Base-by-base conservation (phyloP, 2,888 invertebrate species). In the Drosophila infuscata region DNA sequence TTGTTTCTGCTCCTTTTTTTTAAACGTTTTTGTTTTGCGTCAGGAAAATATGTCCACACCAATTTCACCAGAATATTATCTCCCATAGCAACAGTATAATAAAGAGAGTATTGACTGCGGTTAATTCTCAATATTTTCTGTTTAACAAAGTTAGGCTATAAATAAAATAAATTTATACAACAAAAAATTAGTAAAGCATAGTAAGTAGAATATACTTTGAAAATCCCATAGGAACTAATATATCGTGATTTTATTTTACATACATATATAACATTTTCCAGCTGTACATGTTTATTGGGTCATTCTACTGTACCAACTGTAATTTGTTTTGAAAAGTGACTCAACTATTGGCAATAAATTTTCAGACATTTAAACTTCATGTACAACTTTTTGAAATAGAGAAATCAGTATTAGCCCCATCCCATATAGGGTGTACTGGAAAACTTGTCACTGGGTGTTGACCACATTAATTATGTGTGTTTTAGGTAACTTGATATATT, bases 71-170 rank as follows among this genome's bases (percentile, higher is more conserved):
- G 41, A 36, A 52, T 41, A 69, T 82, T 65, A 75, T 73, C 69
- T 70, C 74, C 71, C 76, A 56, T 70, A 72, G 83, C 70, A 80
- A 82, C 80, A 85, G 73, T 69, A 77, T 63, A 62, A 30, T 33
- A 30, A 20, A 54, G 59, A 48, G 62, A 65, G 57, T 65, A 66
- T 51, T 70, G 56, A 61, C 30, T 65, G 61, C 67, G 67, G 74
- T 84, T 88, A 70, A 74, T 79, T 74, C 62, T 52, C 54, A 35
- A 11, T 35, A 17, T 17, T 43, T 49, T 25, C 11, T n/a, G 2
- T 7, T 15, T 7, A 15, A 4, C 46, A 15, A 25, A 46, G 15
- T 15, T 15, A 46, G 15, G 4, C 4, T 25, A 46, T 46, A 46
- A 15, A 25, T 25, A 46, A 41, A 32, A 35, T 12, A 0, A 11